Evolutionary conservation across 2,113 vertebrate species (phyloP), one percentile per base, ranked within the genome.

Genomic region (Sebastes fasciatus): DNA sequence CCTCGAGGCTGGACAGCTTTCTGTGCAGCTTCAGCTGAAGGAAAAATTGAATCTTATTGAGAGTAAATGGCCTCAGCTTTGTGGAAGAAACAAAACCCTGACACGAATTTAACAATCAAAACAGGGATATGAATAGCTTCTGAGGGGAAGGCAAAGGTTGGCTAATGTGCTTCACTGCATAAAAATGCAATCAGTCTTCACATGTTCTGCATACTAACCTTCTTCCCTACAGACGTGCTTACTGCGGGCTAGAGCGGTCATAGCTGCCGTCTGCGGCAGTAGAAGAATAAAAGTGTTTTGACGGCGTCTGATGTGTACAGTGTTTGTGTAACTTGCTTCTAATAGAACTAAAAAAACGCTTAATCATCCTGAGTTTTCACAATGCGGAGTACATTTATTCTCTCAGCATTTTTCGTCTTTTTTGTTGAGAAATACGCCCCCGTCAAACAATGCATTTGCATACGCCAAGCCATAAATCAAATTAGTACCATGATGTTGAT

Each of bases 91-190:
- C 23, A 75, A 86, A 83, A 83, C 40, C 13, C 54, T 68, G 85
- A 92, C 83, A 77, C 79, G 65, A 87, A 88, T 81, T 86, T 81
- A 89, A 91, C 88, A 91, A 91, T 86, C 82, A 84, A 86, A 91
- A 87, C 86, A 83, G 48, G 82, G 83, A 71, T 75, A 84, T 85
- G 85, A 90, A 86, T 42, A 70, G 80, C 77, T 87, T 93, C 80
- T 23, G 34, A 74, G 66, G 78, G 73, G 63, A 86, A 64, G 80
- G 64, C 70, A 90, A 91, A 87, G 82, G 87, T 92, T 91, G 75
- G 63, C 80, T 88, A 86, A 90, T 74, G 88, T 73, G 82, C 90
- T 82, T 69, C 74, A 49, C 77, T 78, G 91, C 82, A 86, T 87
- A 82, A 86, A 67, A 91, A 93, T 81, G 81, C 49, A 90, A 83